A percentile compares a stretch with the other conserved stretches of the same genome.
Conservation (phyloP, 2,797 vertebrate species). For the Squalus acanthias region DNA sequence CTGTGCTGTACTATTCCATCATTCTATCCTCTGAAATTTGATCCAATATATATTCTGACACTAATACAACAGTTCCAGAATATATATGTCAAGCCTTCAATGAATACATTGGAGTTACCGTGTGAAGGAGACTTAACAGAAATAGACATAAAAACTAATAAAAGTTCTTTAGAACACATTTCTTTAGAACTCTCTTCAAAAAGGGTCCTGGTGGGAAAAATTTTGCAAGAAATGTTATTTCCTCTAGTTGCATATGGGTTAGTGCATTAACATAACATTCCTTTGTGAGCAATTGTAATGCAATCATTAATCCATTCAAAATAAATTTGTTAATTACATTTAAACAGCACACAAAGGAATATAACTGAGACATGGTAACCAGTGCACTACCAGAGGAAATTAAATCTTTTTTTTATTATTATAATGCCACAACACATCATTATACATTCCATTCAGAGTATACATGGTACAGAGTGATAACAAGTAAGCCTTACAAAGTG, state of each 20-base stretch:
- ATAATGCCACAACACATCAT: not conserved
- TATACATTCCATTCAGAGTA: not conserved
- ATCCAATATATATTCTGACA: not conserved
- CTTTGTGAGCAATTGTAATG: conserved; percentile 9
- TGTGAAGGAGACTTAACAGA: not conserved
- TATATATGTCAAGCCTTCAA: not conserved
- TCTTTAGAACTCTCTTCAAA: not conserved
- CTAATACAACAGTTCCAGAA: not conserved
- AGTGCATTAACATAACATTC: not conserved
- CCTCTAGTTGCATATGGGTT: not conserved
- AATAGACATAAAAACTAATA: not conserved
- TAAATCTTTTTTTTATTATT: not conserved
- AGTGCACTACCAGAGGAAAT: not conserved
- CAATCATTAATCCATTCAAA: not conserved
- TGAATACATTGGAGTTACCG: not conserved
- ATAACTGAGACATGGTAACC: not conserved
- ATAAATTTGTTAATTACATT: conserved; percentile 11
- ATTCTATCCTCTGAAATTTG: not conserved
- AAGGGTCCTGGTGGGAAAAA: not conserved
- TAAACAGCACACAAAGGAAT: not conserved
- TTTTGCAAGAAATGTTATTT: not conserved
- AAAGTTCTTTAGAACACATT: not conserved
- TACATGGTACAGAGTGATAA: not conserved
- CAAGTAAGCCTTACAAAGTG: not conserved
- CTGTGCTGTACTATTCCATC: not conserved